phyloP scores from a whole-genome alignment of 1,140 invertebrate genomes.

The Tribolium castaneum region DNA sequence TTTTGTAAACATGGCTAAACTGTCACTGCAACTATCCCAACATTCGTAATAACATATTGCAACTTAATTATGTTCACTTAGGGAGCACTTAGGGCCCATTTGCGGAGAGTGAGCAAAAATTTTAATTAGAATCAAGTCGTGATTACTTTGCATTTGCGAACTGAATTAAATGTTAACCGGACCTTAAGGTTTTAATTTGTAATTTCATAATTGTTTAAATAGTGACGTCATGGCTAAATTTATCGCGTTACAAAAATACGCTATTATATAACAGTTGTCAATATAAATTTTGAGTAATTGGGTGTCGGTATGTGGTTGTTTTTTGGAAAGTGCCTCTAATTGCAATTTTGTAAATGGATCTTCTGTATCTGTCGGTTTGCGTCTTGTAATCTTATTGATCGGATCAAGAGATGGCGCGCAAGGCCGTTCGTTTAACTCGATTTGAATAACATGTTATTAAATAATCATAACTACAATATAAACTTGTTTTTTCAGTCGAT shows the following conservation, averaged over 20 bases:
- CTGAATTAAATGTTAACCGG: no score
- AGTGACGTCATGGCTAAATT: not conserved
- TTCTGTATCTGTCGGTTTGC: not conserved
- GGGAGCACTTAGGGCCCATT: not conserved
- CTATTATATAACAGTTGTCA: not conserved
- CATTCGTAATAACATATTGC: not conserved
- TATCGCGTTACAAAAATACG: not conserved
- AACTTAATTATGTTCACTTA: not conserved
- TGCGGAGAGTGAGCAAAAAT: not conserved
- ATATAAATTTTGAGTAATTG: not conserved
- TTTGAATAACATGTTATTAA: slow-evolving; percentile 8
- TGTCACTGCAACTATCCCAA: not conserved
- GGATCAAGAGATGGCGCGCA: slow-evolving; percentile 2
- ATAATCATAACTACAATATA: not conserved
- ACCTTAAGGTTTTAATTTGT: not conserved
- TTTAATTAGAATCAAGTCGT: no score
- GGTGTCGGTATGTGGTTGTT: not conserved
- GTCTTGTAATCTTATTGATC: not conserved
- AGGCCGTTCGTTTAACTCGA: not conserved
- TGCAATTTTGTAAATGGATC: not conserved
- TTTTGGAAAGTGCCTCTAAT: not conserved
- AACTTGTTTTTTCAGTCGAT: not conserved
- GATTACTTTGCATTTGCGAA: no score
- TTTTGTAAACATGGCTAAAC: not conserved
- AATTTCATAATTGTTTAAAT: slow-evolving; percentile 17